Conservation (phyloP, 2,113 vertebrate genomes). For the Siniperca knerii region DNA sequence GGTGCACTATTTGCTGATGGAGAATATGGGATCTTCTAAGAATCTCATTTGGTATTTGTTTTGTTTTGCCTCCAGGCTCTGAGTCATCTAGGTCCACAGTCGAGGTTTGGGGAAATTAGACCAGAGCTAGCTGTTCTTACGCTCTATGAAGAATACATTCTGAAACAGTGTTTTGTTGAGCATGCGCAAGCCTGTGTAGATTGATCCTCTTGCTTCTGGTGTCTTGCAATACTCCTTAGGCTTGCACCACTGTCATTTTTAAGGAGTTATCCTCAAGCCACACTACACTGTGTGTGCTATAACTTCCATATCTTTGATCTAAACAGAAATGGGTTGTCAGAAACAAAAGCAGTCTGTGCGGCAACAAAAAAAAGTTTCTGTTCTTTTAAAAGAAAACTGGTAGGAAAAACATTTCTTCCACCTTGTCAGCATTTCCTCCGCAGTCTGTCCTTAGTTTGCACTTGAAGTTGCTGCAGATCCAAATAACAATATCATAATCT, state of each 20-base stretch:
- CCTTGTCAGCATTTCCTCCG: neutral
- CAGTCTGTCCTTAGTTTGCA: constrained; percentile 18
- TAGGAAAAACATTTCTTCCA: neutral
- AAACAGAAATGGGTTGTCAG: neutral
- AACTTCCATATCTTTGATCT: constrained; percentile 1
- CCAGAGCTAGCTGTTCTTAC: constrained; percentile 1
- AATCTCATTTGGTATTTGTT: constrained; percentile 57
- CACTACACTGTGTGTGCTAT: neutral
- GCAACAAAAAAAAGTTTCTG: neutral
- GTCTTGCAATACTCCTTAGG: too few species aligned
- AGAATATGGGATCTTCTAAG: constrained; percentile 36
- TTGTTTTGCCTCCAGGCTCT: constrained; percentile 46
- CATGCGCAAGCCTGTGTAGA: neutral
- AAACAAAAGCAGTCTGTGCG: constrained; percentile 2
- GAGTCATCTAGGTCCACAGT: constrained; percentile 31
- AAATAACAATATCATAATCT: neutral
- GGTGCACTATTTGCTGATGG: constrained; percentile 12
- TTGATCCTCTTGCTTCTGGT: too few species aligned
- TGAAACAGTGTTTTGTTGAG: constrained; percentile 4
- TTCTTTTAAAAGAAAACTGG: neutral
- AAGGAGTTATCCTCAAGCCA: neutral
- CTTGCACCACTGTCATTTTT: neutral
- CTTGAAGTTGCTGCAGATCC: constrained; percentile 35
- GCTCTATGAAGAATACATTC: neutral
- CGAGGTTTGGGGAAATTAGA: constrained; percentile 34